phyloP scores from a whole-genome alignment of 1,140 invertebrate genomes.

The Cydia splendana region DNA sequence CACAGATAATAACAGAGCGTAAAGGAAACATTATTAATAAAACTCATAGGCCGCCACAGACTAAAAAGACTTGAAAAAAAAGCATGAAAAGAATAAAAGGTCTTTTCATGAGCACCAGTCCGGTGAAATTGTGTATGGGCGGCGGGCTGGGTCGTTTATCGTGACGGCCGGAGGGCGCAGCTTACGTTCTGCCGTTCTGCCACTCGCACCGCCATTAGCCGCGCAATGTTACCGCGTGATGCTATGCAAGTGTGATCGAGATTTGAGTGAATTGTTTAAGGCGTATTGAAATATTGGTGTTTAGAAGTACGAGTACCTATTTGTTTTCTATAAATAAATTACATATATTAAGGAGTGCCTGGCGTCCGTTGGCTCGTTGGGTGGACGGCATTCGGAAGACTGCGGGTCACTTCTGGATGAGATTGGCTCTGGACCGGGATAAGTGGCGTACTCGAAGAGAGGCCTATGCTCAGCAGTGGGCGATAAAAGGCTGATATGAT shows the following conservation, averaged over 20 bases:
- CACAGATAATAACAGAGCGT: slow-evolving; percentile 9
- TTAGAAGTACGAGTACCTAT: not conserved
- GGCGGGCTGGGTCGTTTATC: slow-evolving; percentile 61
- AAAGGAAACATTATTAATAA: slow-evolving; percentile 27
- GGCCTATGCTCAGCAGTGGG: too few species aligned
- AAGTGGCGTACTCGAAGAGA: too few species aligned
- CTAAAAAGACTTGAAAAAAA: slow-evolving; percentile 40
- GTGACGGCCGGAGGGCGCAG: slow-evolving; percentile 62
- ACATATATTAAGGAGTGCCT: not conserved
- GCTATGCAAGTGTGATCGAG: slow-evolving; percentile 20
- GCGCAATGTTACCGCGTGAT: slow-evolving; percentile 13
- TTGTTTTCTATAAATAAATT: not conserved
- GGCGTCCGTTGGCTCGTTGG: too few species aligned
- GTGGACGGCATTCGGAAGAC: too few species aligned
- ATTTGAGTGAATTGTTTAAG: slow-evolving; percentile 17
- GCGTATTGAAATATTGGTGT: not conserved
- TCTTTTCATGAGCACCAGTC: slow-evolving; percentile 53
- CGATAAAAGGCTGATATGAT: too few species aligned
- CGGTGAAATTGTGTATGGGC: slow-evolving; percentile 69
- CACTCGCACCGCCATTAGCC: slow-evolving; percentile 51
- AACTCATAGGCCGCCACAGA: slow-evolving; percentile 28
- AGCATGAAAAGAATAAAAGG: slow-evolving; percentile 48
- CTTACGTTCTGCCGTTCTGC: slow-evolving; percentile 55
- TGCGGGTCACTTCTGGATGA: too few species aligned
- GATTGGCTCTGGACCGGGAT: too few species aligned